These are phyloP conservation scores for Ptilorrhoa leucosticta DNA, from an alignment of 2,113 vertebrate species.

Conservation along the genomic window DNA sequence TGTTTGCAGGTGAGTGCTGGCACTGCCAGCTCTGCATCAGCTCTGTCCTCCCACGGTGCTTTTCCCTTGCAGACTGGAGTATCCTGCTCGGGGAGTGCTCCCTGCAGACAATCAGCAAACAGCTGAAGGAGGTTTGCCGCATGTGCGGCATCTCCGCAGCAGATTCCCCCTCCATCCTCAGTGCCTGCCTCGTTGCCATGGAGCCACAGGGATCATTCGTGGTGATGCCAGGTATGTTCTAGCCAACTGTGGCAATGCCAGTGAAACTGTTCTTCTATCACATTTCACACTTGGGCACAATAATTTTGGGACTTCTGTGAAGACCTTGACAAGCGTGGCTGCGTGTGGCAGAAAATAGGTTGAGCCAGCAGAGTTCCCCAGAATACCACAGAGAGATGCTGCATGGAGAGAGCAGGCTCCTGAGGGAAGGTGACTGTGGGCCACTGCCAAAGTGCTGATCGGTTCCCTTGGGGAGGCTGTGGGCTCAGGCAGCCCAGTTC, in stretches of 20 bases:
- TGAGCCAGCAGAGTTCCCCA: not conserved
- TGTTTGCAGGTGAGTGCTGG: not conserved
- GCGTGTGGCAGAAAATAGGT: not conserved
- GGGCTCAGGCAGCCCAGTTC: not conserved
- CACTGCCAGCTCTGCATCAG: not conserved
- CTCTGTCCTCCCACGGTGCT: not conserved
- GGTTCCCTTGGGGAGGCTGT: not conserved
- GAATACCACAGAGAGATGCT: not conserved
- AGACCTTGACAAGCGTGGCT: not conserved
- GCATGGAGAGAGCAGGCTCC: accelerated
- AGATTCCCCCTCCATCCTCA: slow-evolving; percentile 93
- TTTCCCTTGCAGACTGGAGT: slow-evolving; percentile 86
- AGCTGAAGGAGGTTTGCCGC: slow-evolving; percentile 91
- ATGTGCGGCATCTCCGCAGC: slow-evolving; percentile 93
- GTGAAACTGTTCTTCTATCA: not conserved
- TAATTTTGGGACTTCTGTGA: not conserved
- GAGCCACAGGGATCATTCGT: slow-evolving; percentile 96
- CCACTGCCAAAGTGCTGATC: not conserved
- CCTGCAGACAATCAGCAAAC: slow-evolving; percentile 91
- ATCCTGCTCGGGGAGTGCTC: slow-evolving; percentile 93
- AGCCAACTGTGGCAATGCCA: not conserved
- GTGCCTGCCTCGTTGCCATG: slow-evolving; percentile 97
- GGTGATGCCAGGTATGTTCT: slow-evolving; percentile 89
- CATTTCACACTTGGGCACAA: not conserved
- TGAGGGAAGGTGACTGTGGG: not conserved